Percentiles rank a stretch among this genome's conserved stretches.
Conservation (phyloP, 2,113 vertebrate species). For the Chlorodrepanis virens region DNA sequence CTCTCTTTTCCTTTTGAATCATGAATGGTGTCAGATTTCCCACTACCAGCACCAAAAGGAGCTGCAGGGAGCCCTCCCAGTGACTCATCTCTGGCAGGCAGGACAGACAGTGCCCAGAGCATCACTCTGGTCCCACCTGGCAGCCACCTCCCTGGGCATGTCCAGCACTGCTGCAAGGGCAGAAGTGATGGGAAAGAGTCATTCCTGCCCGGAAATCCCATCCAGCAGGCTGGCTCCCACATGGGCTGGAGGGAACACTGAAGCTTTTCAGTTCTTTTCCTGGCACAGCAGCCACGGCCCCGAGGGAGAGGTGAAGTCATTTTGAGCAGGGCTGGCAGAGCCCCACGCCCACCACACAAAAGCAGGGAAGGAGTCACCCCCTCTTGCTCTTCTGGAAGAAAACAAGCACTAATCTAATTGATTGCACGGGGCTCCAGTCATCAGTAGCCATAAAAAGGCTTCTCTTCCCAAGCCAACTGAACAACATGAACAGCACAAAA, state of each 20-base stretch:
- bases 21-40: neutral
- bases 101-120: neutral
- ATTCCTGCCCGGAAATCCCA: neutral
- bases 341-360: neutral
- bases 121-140: neutral
- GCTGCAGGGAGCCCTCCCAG: neutral
- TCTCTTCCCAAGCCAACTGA: neutral
- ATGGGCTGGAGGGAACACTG: constrained; percentile 22
- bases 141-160: neutral
- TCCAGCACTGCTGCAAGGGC: neutral
- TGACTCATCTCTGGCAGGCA: neutral
- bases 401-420: constrained; percentile 35
- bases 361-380: constrained; percentile 21
- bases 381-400: neutral
- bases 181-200: neutral
- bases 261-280: constrained; percentile 53
- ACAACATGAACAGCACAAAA: neutral
- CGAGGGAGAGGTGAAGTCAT: constrained; percentile 41
- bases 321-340: neutral
- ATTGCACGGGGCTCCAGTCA: neutral
- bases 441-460: neutral
- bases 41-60: neutral
- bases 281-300: neutral
- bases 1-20: neutral
- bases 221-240: neutral